These are phyloP conservation scores for Scaptomyza flava DNA, from an alignment of 2,888 invertebrate species.

Conservation along the genomic window DNA sequence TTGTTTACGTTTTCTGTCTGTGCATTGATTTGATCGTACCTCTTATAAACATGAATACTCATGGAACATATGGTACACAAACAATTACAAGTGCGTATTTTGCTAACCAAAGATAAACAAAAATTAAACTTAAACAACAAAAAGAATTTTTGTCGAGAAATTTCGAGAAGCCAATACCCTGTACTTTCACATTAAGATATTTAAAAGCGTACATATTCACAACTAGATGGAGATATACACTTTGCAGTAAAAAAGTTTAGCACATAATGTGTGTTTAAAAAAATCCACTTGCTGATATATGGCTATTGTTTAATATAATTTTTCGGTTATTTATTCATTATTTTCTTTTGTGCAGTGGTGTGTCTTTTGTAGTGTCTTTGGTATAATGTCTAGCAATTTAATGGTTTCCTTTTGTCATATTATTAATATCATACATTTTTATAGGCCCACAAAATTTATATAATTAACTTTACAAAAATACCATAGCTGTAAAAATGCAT, in stretches of 20 bases:
- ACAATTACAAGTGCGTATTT: constrained; percentile 5
- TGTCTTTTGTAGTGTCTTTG: background rate
- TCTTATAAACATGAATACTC: constrained; percentile 12
- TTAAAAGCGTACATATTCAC: background rate
- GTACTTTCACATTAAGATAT: background rate
- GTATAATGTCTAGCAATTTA: background rate
- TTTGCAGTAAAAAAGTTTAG: too few relatives aligned
- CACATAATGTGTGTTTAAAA: background rate
- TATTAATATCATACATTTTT: background rate
- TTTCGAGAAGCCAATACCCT: background rate
- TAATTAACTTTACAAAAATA: background rate
- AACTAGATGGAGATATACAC: too few relatives aligned
- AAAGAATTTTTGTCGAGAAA: background rate
- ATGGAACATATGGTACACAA: constrained; percentile 17
- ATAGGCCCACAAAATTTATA: too few relatives aligned
- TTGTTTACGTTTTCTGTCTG: constrained; percentile 3
- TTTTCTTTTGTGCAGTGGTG: background rate
- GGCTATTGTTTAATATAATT: background rate
- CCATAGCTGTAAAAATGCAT: background rate
- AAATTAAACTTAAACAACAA: constrained; percentile 11
- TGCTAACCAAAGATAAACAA: constrained; percentile 42
- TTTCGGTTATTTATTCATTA: background rate
- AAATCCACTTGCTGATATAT: background rate
- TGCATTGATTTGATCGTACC: constrained; percentile 12
- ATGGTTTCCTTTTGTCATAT: background rate